Evolutionary conservation across 1,140 invertebrate genomes (phyloP), one percentile per base, ranked within the genome.

Genomic region (Drosophila yakuba): DNA sequence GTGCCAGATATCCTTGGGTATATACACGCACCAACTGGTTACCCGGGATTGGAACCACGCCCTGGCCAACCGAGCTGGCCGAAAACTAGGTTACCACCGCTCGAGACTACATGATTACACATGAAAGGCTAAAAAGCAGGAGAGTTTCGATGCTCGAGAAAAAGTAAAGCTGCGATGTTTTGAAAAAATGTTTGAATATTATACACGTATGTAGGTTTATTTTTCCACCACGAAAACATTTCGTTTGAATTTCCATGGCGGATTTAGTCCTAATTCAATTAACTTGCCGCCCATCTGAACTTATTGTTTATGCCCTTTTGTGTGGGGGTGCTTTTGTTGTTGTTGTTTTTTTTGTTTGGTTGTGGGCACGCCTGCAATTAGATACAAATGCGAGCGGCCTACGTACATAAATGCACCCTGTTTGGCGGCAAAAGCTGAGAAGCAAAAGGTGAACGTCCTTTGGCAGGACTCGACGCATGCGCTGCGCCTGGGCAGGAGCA

Each of bases 1-100:
- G 55, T 74, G 23, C 51, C 39, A 51, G 17, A 54, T 68, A 66
- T 68, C 47, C 36, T 35, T 63, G 64, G 59, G 50, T 62, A 61
- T 68, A 67, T 61, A 72, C 47, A 74, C 47, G 55, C 57, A 78
- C 55, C 41, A 62, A 62, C 51, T 64, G 80, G 67, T 80, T 89
- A 89, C 85, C 84, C 85, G 84, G 84, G 84, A 90, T 84, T 84
- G 75, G 77, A 89, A 89, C 84, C 84, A 89, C 84, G 84, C 84
- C 84, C 84, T 88, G 73, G 61, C 83, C 78, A 82, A 85, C 77
- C 66, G 62, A 67, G 66, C 74, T 74, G 80, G 41, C 71, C 75
- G 44, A 83, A 83, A 83, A 83, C 80, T 83, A 78, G 80, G 80
- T 83, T 83, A 83, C 58, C 64, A 57, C 58, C 64, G 57, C 58